phyloP scores from a whole-genome alignment of 2,797 vertebrate species.

The Cirrhinus molitorella region DNA sequence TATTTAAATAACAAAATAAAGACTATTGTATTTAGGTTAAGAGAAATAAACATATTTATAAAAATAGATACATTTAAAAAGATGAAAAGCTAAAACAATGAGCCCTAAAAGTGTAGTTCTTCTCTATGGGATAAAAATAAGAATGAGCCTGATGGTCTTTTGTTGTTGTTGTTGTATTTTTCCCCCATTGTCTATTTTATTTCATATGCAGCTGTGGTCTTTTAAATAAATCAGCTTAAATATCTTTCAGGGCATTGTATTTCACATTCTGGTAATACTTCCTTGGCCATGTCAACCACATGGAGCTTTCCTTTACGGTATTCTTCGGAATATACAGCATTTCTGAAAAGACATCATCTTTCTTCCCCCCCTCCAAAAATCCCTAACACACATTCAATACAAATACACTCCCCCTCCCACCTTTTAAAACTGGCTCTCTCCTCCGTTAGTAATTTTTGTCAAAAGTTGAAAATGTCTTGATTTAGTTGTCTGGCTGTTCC shows the following conservation, averaged over 20 bases:
- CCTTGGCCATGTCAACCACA: slow-evolving; percentile 70
- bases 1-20: not conserved
- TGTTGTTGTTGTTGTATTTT: slow-evolving; percentile 55
- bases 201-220: slow-evolving; percentile 48
- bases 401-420: slow-evolving; percentile 58
- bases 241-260: slow-evolving; percentile 55
- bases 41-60: not conserved
- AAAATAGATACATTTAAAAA: not conserved
- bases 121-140: slow-evolving; percentile 43
- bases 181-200: slow-evolving; percentile 54
- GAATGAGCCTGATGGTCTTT: slow-evolving; percentile 49
- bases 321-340: slow-evolving; percentile 71
- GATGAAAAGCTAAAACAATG: slow-evolving; percentile 38
- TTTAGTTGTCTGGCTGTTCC: slow-evolving; percentile 99
- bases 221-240: slow-evolving; percentile 56
- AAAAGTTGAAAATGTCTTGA: slow-evolving; percentile 99
- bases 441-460: slow-evolving; percentile 96
- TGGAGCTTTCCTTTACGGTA: slow-evolving; percentile 69
- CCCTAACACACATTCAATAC: slow-evolving; percentile 52
- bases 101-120: slow-evolving; percentile 55
- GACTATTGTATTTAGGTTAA: not conserved
- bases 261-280: slow-evolving; percentile 68
- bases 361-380: slow-evolving; percentile 54
- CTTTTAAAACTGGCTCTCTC: slow-evolving; percentile 71
- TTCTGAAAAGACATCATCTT: slow-evolving; percentile 69